Percentiles rank a stretch among this genome's conserved stretches.
Conservation (phyloP, 1,140 invertebrate genomes). For the Diuraphis noxia region DNA sequence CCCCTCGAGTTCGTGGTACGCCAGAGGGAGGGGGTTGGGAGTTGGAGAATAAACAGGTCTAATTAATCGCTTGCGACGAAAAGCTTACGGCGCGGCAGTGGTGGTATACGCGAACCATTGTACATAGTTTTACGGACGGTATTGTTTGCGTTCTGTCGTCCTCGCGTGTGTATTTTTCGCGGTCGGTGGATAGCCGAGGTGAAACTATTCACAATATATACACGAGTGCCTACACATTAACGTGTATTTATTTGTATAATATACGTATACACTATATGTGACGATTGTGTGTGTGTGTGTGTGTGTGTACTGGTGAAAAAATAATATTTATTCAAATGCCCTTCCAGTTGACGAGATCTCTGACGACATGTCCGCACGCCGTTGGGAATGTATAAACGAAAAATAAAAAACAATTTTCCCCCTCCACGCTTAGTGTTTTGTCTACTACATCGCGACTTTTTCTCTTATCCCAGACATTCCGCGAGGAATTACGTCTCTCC, state of each 20-base stretch:
- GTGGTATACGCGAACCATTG: neutral
- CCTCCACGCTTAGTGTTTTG: slow-evolving; percentile 17
- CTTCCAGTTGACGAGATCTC: neutral
- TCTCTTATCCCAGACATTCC: slow-evolving; percentile 4
- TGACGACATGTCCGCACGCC: slow-evolving; percentile 18
- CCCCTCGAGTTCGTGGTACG: neutral
- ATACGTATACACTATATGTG: neutral
- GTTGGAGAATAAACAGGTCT: neutral
- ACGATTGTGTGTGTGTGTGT: too few relatives aligned
- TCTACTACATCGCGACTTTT: neutral
- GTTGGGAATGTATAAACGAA: neutral
- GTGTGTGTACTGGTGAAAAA: neutral
- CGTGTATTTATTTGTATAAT: neutral
- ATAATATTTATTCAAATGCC: slow-evolving; percentile 35
- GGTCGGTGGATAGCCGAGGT: neutral
- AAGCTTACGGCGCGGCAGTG: neutral
- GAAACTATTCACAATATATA: neutral
- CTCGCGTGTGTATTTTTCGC: neutral
- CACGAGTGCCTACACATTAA: neutral
- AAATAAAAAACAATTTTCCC: neutral
- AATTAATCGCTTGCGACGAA: neutral
- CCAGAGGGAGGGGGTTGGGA: too few relatives aligned
- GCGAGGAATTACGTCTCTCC: slow-evolving; percentile 11
- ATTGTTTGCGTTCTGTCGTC: slow-evolving; percentile 6
- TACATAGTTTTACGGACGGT: neutral